phyloP scores from a whole-genome alignment of 2,888 invertebrate species.

The Pseudeuparius sepicola region DNA sequence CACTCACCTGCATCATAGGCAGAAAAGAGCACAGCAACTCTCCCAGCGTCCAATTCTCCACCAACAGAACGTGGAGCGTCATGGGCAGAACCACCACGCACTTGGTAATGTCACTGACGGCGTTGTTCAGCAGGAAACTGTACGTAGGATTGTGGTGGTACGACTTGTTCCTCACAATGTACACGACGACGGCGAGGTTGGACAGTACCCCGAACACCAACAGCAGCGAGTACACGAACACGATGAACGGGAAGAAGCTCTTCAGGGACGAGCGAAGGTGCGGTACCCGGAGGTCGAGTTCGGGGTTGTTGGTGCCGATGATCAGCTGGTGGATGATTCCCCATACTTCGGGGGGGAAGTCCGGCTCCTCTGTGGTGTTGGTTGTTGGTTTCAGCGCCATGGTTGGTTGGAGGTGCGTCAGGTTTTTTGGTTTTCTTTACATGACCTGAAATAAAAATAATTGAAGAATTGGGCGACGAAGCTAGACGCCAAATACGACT shows the following conservation, averaged over 20 bases:
- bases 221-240: constrained; percentile 51
- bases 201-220: constrained; percentile 46
- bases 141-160: constrained; percentile 55
- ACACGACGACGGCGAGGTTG: constrained; percentile 49
- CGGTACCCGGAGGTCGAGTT: constrained; percentile 47
- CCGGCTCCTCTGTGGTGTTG: constrained; percentile 20
- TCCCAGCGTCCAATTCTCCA: constrained; percentile 66
- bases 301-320: constrained; percentile 28
- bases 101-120: constrained; percentile 55
- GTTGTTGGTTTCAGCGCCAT: no score
- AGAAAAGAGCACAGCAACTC: constrained; percentile 60
- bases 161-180: constrained; percentile 43
- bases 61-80: constrained; percentile 53
- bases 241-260: constrained; percentile 49
- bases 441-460: no score
- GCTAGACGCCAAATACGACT: no score
- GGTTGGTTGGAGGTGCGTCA: no score
- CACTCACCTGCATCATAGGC: constrained; percentile 60
- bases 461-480: no score
- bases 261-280: constrained; percentile 48
- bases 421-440: no score
- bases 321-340: constrained; percentile 31
- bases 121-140: constrained; percentile 56
- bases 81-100: constrained; percentile 58
- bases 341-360: constrained; percentile 31